Evolutionary conservation across 2,797 vertebrate species (phyloP).

Genomic region (Labroides dimidiatus): DNA sequence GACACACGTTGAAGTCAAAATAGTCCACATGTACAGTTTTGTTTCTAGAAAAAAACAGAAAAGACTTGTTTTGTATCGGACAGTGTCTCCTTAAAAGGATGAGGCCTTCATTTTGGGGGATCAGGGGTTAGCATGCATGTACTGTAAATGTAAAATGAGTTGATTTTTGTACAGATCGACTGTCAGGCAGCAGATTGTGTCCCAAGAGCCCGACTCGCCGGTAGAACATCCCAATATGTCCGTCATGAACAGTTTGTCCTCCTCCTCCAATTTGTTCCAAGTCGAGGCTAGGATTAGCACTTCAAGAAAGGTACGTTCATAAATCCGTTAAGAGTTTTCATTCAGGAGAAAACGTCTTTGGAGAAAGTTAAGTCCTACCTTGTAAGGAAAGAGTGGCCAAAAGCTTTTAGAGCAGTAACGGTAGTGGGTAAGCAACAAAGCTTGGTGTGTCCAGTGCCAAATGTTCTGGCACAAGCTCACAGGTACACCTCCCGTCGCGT

Average conservation of each 20-base stretch:
- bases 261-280: constrained; percentile 63
- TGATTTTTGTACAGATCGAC: constrained; percentile 92
- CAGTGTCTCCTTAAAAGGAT: constrained; percentile 76
- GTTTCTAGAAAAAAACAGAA: constrained; percentile 61
- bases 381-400: constrained; percentile 43
- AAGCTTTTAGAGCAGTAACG: constrained; percentile 59
- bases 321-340: constrained; percentile 58
- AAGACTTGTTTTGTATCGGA: constrained; percentile 71
- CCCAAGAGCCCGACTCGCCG: constrained; percentile 89
- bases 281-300: constrained; percentile 61
- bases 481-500: constrained; percentile 99
- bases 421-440: constrained; percentile 54
- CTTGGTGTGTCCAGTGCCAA: constrained; percentile 43
- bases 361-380: constrained; percentile 64
- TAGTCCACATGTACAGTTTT: constrained; percentile 63
- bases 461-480: constrained; percentile 82
- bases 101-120: constrained; percentile 31
- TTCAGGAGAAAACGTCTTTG: constrained; percentile 70
- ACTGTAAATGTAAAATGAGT: constrained; percentile 88
- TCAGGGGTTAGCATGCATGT: constrained; percentile 89
- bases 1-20: constrained; percentile 67
- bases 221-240: constrained; percentile 84
- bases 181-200: constrained; percentile 90
- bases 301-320: constrained; percentile 60
- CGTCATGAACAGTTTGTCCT: constrained; percentile 82